Evolutionary conservation across 2,888 invertebrate genomes (phyloP), one percentile per base, ranked within the genome.

Genomic region (Phlogophora meticulosa): DNA sequence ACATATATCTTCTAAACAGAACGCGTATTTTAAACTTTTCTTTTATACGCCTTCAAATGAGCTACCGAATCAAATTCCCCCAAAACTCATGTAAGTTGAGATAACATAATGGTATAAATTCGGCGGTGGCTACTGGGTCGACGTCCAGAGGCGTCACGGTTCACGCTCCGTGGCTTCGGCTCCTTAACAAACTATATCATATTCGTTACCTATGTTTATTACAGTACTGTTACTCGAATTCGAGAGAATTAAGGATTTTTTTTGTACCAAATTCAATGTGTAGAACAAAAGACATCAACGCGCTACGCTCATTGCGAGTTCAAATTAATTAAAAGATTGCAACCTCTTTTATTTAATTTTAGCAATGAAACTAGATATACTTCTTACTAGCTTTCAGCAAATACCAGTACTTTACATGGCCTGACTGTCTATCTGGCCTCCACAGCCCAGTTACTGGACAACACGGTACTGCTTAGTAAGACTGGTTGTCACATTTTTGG

Each of bases 81-180:
- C 28, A 42, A 51, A 63, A 63, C 28, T 45, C 53, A 49, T 59
- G 51, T 60, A 59, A 51, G 13, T 34, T 9, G 17, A 63, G 56
- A 55, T 64, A 51, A 55, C 17, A 36, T 20, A 72, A 65, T 70
- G 43, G 40, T 58, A 51, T 75, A 72, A 83, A 81, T 82, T 87
- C 81, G 77, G 87, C 74, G 72, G 62, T 66, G 78, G 73, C 75
- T 71, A 78, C 66, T 84, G 82, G 89, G 87, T 87, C 90, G 88
- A 70, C 81, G 88, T 84, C 88, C 87, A 85, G 72, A 61, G 59
- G 61, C 83, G 89, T 88, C 87, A 88, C 87, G 90, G 90, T 88
- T 86, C 84, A 87, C 85, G 88, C 84, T 85, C 76, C 71, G 78
- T 64, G 51, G 49, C 78, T 72, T 76, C 67, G 75, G 57, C 81